Evolutionary conservation across 1,140 invertebrate genomes (phyloP).

Genomic region (Samia ricini): DNA sequence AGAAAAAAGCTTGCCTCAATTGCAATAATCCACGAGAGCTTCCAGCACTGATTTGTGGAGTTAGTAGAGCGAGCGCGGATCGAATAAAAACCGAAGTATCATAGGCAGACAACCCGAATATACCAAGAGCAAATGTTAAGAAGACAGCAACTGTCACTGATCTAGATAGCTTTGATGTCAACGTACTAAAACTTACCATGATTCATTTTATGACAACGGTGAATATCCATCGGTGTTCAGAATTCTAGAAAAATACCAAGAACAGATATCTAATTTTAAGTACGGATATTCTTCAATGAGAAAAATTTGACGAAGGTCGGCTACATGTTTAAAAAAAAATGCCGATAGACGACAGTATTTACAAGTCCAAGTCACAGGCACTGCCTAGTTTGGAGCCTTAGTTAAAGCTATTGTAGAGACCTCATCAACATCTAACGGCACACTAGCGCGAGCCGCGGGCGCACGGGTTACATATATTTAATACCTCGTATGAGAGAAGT

Average conservation of each 20-base stretch:
- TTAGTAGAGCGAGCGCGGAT: too few species aligned
- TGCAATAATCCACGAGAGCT: conserved; percentile 2
- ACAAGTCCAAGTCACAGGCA: too few species aligned
- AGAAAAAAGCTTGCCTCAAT: conserved; percentile 6
- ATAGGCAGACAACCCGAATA: too few species aligned
- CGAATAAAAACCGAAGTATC: neutral
- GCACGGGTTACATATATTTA: too few species aligned
- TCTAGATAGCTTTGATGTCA: too few species aligned
- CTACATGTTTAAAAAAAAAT: neutral
- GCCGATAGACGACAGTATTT: neutral
- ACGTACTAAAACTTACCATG: neutral
- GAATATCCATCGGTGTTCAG: neutral
- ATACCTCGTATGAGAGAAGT: too few species aligned
- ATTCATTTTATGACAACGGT: conserved; percentile 1
- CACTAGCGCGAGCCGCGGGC: too few species aligned
- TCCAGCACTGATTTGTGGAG: conserved; percentile 4
- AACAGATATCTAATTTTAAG: conserved; percentile 4
- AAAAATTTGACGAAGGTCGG: conserved; percentile 3
- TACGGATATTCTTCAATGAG: conserved; percentile 3
- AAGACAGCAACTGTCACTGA: too few species aligned
- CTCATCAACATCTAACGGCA: too few species aligned
- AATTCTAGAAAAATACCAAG: conserved; percentile 2
- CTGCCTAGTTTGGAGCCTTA: too few species aligned
- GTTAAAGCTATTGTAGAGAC: too few species aligned
- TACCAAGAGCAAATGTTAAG: too few species aligned